Conservation (phyloP, 2,888 invertebrate species). For the Nomada hirtipes region DNA sequence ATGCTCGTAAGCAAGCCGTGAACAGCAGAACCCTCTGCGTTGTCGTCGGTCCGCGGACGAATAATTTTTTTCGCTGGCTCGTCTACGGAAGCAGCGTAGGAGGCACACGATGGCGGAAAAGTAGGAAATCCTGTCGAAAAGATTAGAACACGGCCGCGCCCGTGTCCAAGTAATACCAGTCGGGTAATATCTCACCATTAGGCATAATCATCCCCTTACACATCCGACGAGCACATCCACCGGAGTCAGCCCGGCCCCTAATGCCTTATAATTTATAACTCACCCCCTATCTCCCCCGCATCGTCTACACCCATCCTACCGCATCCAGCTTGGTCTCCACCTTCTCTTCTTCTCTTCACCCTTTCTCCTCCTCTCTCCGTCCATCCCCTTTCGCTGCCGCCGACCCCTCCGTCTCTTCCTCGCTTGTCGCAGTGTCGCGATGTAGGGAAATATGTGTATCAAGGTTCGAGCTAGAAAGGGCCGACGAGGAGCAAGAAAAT, state of each 20-base stretch:
- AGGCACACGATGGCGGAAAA: conserved; percentile 73
- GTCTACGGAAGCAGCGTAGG: conserved; percentile 41
- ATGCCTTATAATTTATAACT: conserved; percentile 84
- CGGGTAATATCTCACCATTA: conserved; percentile 84
- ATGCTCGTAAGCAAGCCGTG: conserved; percentile 26
- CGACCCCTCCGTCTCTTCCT: conserved; percentile 13
- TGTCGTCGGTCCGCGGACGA: conserved; percentile 35
- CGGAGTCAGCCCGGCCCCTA: conserved; percentile 77
- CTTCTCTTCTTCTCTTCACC: conserved; percentile 29
- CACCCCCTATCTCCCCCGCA: conserved; percentile 65
- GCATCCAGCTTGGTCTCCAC: conserved; percentile 61
- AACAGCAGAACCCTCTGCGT: conserved; percentile 25
- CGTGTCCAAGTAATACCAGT: conserved; percentile 83
- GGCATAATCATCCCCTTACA: conserved; percentile 84
- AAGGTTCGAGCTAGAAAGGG: conserved; percentile 81
- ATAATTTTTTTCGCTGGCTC: conserved; percentile 46
- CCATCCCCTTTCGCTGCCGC: too few relatives aligned
- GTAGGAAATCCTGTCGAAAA: conserved; percentile 84
- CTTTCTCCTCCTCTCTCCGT: conserved; percentile 31
- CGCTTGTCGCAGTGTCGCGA: conserved; percentile 39
- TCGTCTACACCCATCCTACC: conserved; percentile 62
- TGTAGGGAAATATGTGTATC: conserved; percentile 78
- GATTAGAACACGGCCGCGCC: conserved; percentile 83
- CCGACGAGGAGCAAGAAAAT: conserved; percentile 68
- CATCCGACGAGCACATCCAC: conserved; percentile 79